Conservation (phyloP, 2,888 invertebrate species). For the Tipula confusa region DNA sequence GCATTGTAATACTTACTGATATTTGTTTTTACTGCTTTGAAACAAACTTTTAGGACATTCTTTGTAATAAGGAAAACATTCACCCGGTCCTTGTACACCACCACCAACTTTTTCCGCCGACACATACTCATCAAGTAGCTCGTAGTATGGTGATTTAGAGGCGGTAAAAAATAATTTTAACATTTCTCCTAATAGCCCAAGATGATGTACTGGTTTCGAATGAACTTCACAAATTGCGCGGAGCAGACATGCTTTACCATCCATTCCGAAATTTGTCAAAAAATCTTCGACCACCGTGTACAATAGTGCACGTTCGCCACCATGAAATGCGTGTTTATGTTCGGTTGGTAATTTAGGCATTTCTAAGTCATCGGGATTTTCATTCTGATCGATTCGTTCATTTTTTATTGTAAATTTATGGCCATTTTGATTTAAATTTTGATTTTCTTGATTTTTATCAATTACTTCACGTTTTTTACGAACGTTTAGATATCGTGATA, state of each 20-base stretch:
- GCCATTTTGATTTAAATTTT: constrained; percentile 39
- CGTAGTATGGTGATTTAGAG: constrained; percentile 74
- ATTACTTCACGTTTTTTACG: constrained; percentile 53
- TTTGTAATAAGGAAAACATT: constrained; percentile 82
- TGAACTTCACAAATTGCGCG: constrained; percentile 84
- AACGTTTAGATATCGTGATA: constrained; percentile 64
- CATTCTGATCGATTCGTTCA: constrained; percentile 43
- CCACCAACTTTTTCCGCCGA: constrained; percentile 74
- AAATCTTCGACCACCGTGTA: constrained; percentile 76
- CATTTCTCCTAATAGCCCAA: constrained; percentile 77
- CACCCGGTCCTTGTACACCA: constrained; percentile 59
- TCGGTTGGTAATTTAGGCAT: constrained; percentile 49
- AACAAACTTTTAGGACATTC: constrained; percentile 79
- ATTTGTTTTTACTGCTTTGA: constrained; percentile 43
- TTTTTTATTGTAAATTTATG: constrained; percentile 48
- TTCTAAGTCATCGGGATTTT: constrained; percentile 48
- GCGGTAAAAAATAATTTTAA: constrained; percentile 78
- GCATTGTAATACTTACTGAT: constrained; percentile 39
- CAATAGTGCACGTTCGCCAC: constrained; percentile 75
- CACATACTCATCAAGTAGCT: constrained; percentile 69
- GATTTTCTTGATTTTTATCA: constrained; percentile 46
- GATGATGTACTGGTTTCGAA: constrained; percentile 69
- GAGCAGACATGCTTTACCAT: constrained; percentile 76
- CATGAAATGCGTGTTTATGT: constrained; percentile 61
- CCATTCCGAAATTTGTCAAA: constrained; percentile 72